A percentile compares a stretch with the other conserved stretches of the same genome.
Conservation (phyloP, 2,113 vertebrate genomes). For the Eidolon helvum region DNA sequence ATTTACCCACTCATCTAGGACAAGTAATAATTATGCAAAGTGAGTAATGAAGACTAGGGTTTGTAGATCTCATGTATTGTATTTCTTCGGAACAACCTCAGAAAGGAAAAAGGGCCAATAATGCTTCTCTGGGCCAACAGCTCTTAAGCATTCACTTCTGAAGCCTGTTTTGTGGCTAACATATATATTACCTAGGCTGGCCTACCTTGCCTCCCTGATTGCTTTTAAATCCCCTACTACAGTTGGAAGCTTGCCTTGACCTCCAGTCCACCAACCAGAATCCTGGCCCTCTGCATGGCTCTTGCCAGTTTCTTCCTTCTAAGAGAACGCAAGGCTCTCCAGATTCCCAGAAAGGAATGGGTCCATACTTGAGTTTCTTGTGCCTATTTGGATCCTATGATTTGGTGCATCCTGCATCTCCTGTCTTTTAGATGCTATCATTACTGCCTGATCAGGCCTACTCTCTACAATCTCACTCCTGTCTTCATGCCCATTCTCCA, state of each 20-base stretch:
- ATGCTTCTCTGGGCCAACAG: background rate
- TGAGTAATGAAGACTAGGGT: constrained; percentile 13
- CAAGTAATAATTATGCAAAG: constrained; percentile 56
- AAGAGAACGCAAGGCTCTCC: background rate
- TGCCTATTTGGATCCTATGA: background rate
- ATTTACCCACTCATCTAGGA: constrained; percentile 45
- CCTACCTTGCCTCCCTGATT: background rate
- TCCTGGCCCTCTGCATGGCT: background rate
- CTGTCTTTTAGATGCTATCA: background rate
- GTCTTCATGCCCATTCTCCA: background rate
- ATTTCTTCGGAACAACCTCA: background rate
- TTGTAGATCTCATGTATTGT: background rate
- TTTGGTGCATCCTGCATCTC: background rate
- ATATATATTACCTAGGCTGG: background rate
- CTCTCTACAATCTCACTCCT: background rate
- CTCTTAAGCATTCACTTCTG: background rate
- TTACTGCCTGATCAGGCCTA: background rate
- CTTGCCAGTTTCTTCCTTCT: background rate
- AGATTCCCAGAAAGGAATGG: background rate
- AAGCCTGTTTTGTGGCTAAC: background rate
- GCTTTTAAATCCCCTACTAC: accelerated
- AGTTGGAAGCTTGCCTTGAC: background rate
- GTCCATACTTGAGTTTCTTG: background rate
- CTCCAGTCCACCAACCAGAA: background rate
- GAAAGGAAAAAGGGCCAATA: background rate